Evolutionary conservation across 2,888 invertebrate species (phyloP).

Genomic region (Quadriops clusia): DNA sequence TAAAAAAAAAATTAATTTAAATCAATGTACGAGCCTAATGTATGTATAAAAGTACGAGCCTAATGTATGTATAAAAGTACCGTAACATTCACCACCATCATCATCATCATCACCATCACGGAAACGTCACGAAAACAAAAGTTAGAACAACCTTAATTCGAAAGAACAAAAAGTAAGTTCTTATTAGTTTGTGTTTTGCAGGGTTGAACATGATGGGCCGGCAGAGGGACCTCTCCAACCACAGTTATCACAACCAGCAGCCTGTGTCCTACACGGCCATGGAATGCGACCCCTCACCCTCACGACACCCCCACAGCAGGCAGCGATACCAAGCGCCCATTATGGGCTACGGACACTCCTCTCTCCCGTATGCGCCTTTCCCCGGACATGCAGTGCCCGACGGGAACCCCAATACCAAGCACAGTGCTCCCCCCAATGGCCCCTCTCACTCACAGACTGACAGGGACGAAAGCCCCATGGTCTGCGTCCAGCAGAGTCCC

Average conservation of each 20-base stretch:
- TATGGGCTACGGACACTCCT: slow-evolving; percentile 36
- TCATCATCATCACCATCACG: too few species aligned
- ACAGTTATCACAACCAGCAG: slow-evolving; percentile 21
- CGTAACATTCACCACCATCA: too few species aligned
- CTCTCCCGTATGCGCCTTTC: slow-evolving; percentile 33
- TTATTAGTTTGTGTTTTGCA: slow-evolving; percentile 27
- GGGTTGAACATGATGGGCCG: slow-evolving; percentile 38
- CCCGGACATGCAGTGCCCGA: slow-evolving; percentile 34
- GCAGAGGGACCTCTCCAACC: slow-evolving; percentile 28
- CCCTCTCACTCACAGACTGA: slow-evolving; percentile 36
- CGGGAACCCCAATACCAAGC: slow-evolving; percentile 21
- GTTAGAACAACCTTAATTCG: too few species aligned
- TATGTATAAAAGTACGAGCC: too few species aligned
- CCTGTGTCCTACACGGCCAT: slow-evolving; percentile 43
- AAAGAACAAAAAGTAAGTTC: too few species aligned
- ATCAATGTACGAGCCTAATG: too few species aligned
- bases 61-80: too few species aligned
- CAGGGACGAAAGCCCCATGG: slow-evolving; percentile 70
- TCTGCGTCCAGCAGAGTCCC: slow-evolving; percentile 85
- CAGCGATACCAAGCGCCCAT: slow-evolving; percentile 30
- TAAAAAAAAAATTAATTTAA: too few species aligned
- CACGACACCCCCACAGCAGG: slow-evolving; percentile 31
- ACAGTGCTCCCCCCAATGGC: slow-evolving; percentile 23
- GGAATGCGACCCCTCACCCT: slow-evolving; percentile 66
- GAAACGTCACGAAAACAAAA: too few species aligned